Base-by-base conservation (phyloP, 92 coral and sea anemone genomes). In the Phenganax marumi region DNA sequence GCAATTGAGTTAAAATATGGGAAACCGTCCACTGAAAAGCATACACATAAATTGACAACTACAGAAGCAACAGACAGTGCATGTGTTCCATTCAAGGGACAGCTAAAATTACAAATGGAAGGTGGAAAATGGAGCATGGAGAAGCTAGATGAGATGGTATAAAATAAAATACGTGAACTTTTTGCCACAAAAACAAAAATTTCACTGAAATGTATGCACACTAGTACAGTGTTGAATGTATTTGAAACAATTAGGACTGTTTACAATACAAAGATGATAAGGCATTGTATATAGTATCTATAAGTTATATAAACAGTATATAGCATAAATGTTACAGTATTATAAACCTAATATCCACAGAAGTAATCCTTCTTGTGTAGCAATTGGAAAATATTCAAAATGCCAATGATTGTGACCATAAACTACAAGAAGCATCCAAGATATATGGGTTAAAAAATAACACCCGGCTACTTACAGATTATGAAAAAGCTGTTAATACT, bases 51-150 rank as follows among this genome's bases (percentile, higher is more conserved):
- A 60, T 16, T 16, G 21, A 23, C 66, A 16, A 60, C 18, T 8
- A 23, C 19, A 60, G 66, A 1, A 10, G 14, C 66, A 60, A 10
- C 14, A 60, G 66, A 60, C 66, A 60, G 66, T 60, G 66, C 2
- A 60, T 22, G 19, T 60, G 66, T 60, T 60, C 0, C 66, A 16
- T 60, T 60, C 22, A 60, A 60, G 66, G 66, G 66, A 16, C 66
- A 60, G 66, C 24, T 60, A 23, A 60, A 60, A 60, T 60, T 60
- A 19, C 14, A 23, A 23, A 60, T 60, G 22, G 66, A 60, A 10
- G 66, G 14, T 60, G 66, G 66, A 60, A 10, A 60, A 60, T 60
- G 66, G 66, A 60, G 66, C 66, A 60, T 60, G 66, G 66, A 60
- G 66, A 60, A 60, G 66, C 14, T 60, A 16, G 66, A 60, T 60